Evolutionary conservation across 2,113 vertebrate genomes (phyloP).

Genomic region (Heloderma charlesbogerti): DNA sequence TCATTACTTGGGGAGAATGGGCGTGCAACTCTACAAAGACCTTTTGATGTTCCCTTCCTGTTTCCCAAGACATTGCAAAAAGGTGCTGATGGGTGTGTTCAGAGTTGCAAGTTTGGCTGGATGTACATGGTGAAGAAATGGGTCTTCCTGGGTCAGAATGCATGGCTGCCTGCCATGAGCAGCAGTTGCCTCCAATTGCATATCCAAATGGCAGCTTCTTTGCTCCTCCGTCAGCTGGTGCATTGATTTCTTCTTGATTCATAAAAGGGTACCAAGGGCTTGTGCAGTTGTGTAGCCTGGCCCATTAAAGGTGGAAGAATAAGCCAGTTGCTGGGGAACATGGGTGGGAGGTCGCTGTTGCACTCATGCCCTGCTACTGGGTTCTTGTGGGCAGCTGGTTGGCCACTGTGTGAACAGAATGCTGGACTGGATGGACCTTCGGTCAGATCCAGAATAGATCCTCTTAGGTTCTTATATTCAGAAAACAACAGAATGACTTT

Average conservation of each 20-base stretch:
- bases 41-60: not conserved
- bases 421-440: too few relatives aligned
- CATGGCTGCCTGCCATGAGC: not conserved
- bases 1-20: not conserved
- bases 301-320: not conserved
- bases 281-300: not conserved
- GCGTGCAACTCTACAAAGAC: not conserved
- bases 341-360: too few relatives aligned
- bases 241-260: not conserved
- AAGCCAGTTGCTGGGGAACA: not conserved
- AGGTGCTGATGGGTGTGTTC: not conserved
- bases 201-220: not conserved
- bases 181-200: not conserved
- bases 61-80: not conserved
- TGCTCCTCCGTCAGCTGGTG: not conserved
- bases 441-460: too few relatives aligned
- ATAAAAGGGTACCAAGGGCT: not conserved
- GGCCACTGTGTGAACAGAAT: too few relatives aligned
- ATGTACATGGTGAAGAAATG: not conserved
- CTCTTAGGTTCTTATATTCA: too few relatives aligned
- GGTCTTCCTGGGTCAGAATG: not conserved
- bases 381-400: too few relatives aligned
- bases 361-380: too few relatives aligned
- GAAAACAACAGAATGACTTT: too few relatives aligned
- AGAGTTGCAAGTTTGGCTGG: not conserved